These are phyloP conservation scores for Thymelicus sylvestris DNA, from an alignment of 2,888 invertebrate species.

Conservation along the genomic window DNA sequence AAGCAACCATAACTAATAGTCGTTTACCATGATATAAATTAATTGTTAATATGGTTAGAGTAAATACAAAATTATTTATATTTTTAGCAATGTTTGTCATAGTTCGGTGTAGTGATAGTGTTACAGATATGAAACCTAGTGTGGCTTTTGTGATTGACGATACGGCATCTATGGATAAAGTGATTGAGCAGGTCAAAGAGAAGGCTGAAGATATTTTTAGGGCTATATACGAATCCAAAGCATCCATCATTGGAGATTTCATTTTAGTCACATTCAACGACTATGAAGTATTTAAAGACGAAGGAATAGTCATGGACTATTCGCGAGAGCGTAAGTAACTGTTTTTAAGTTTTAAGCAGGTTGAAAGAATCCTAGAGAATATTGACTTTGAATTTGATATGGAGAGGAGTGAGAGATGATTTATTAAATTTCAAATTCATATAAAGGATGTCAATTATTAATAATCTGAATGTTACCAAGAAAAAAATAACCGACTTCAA, in stretches of 20 bases:
- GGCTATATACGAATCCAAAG: slow-evolving; percentile 52
- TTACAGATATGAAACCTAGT: slow-evolving; percentile 52
- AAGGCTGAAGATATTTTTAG: slow-evolving; percentile 58
- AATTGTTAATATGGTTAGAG: neutral
- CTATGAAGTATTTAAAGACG: neutral
- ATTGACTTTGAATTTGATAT: too few species aligned
- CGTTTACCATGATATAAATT: neutral
- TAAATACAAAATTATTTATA: neutral
- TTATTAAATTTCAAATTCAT: too few species aligned
- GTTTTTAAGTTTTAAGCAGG: too few species aligned
- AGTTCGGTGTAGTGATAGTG: neutral
- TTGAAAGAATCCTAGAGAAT: too few species aligned
- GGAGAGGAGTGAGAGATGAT: too few species aligned
- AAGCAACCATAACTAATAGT: neutral
- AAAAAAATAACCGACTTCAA: too few species aligned
- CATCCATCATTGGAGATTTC: slow-evolving; percentile 62
- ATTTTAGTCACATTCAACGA: slow-evolving; percentile 67
- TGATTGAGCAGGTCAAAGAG: slow-evolving; percentile 56
- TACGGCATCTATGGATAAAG: slow-evolving; percentile 59
- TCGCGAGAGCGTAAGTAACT: too few species aligned
- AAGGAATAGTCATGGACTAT: too few species aligned
- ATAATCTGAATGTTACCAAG: too few species aligned
- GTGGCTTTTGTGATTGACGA: slow-evolving; percentile 66
- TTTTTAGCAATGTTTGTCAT: slow-evolving; percentile 2
- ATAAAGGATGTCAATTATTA: too few species aligned